These are phyloP conservation scores for Watsonalla binaria DNA, from an alignment of 2,888 invertebrate species.

Conservation along the genomic window DNA sequence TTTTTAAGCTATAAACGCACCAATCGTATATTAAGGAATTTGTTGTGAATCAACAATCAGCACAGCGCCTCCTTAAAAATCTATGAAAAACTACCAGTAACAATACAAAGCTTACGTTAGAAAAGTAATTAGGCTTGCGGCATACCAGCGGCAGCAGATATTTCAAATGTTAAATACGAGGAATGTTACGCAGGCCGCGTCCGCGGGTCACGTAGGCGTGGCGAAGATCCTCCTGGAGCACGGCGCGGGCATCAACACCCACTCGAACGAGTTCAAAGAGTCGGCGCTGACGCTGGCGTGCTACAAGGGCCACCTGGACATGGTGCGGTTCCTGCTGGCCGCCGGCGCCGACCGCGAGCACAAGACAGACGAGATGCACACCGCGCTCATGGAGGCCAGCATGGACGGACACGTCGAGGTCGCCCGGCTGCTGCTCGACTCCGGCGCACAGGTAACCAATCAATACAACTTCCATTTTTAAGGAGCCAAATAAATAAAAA, in stretches of 20 bases:
- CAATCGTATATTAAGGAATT: too few species aligned
- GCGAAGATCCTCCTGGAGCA: slow-evolving; percentile 93
- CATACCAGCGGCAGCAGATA: too few species aligned
- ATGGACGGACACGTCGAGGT: slow-evolving; percentile 99
- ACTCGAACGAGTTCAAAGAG: slow-evolving; percentile 99
- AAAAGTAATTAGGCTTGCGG: too few species aligned
- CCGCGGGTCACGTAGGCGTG: slow-evolving; percentile 95
- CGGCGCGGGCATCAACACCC: slow-evolving; percentile 98
- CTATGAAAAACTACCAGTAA: too few species aligned
- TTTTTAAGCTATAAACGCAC: too few species aligned
- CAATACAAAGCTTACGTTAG: too few species aligned
- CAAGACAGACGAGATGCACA: slow-evolving; percentile 99
- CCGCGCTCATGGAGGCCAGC: slow-evolving; percentile 99
- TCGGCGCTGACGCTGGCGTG: slow-evolving; percentile 96
- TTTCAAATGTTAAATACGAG: too few species aligned
- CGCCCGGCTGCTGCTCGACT: slow-evolving; percentile 94
- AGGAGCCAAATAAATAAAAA: too few species aligned
- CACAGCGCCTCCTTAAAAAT: too few species aligned
- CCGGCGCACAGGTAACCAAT: slow-evolving; percentile 97
- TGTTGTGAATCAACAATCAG: too few species aligned
- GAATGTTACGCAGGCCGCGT: slow-evolving; percentile 82
- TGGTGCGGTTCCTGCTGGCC: slow-evolving; percentile 96
- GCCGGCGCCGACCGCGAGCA: slow-evolving; percentile 98
- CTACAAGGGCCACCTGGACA: slow-evolving; percentile 97
- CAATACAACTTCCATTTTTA: too few species aligned